Percentiles rank a stretch among this genome's conserved stretches.
Conservation (phyloP, 2,888 invertebrate species). For the Pheosia tremula region DNA sequence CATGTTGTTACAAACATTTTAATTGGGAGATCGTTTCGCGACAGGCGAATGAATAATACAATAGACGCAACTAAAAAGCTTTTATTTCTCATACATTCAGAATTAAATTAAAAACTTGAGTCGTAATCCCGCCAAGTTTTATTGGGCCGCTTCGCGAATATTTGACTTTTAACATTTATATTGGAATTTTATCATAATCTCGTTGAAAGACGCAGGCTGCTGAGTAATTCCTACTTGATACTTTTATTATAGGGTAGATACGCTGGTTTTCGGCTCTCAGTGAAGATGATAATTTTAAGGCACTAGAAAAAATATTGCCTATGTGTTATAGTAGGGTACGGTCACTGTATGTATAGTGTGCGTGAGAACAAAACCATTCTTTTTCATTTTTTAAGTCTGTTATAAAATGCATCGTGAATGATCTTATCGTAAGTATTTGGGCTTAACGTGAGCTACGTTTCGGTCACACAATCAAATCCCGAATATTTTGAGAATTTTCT, state of each 20-base stretch:
- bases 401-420: too few relatives aligned
- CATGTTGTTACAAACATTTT: conserved; percentile 26
- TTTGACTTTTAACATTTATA: conserved; percentile 65
- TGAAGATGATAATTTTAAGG: too few relatives aligned
- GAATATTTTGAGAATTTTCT: too few relatives aligned
- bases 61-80: conserved; percentile 29
- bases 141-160: conserved; percentile 50
- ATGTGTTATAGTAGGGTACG: too few relatives aligned
- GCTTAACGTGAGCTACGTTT: too few relatives aligned
- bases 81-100: conserved; percentile 48
- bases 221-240: conserved; percentile 30
- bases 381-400: too few relatives aligned
- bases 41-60: conserved; percentile 44
- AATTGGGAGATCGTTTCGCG: conserved; percentile 26
- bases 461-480: too few relatives aligned
- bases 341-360: too few relatives aligned
- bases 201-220: conserved; percentile 21
- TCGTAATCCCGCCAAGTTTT: conserved; percentile 58
- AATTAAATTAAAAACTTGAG: conserved; percentile 61
- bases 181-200: conserved; percentile 68
- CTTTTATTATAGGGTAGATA: conserved; percentile 2
- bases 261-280: too few relatives aligned
- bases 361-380: too few relatives aligned
- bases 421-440: too few relatives aligned
- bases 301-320: too few relatives aligned